Percentiles rank a stretch among this genome's conserved stretches.
phyloP scores from a whole-genome alignment of 2,797 vertebrate species.

The Enteromius anoplus region DNA sequence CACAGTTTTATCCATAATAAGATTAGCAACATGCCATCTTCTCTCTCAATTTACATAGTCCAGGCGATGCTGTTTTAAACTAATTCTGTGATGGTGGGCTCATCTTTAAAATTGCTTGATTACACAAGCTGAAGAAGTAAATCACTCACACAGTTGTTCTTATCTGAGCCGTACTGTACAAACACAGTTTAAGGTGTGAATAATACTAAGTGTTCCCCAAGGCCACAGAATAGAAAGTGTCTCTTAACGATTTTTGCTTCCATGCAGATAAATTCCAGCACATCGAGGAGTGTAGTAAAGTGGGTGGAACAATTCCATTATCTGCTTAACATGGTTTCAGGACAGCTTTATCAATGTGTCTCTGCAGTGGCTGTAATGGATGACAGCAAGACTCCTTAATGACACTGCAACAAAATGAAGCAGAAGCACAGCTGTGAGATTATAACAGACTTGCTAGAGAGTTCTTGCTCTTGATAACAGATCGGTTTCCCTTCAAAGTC shows the following conservation, averaged over 20 bases:
- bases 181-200: slow-evolving; percentile 48
- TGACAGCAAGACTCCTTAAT: slow-evolving; percentile 17
- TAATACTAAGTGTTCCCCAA: slow-evolving; percentile 4
- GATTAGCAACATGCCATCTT: slow-evolving; percentile 57
- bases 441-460: slow-evolving; percentile 20
- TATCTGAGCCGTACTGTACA: slow-evolving; percentile 55
- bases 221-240: background rate
- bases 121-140: slow-evolving; percentile 60
- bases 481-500: slow-evolving; percentile 2
- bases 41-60: slow-evolving; percentile 36
- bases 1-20: slow-evolving; percentile 42
- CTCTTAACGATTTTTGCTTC: background rate
- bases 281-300: background rate
- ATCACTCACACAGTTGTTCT: slow-evolving; percentile 63
- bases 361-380: slow-evolving; percentile 7
- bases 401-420: background rate
- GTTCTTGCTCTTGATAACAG: slow-evolving; percentile 1
- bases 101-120: slow-evolving; percentile 68
- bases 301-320: background rate
- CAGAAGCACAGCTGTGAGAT: slow-evolving; percentile 2
- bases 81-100: slow-evolving; percentile 60
- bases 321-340: background rate
- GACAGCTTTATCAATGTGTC: background rate
- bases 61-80: slow-evolving; percentile 62
- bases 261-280: slow-evolving; percentile 10